A percentile compares a stretch with the other conserved stretches of the same genome.
Evolutionary conservation across 2,888 invertebrate species (phyloP).

Genomic region (Timema podura): DNA sequence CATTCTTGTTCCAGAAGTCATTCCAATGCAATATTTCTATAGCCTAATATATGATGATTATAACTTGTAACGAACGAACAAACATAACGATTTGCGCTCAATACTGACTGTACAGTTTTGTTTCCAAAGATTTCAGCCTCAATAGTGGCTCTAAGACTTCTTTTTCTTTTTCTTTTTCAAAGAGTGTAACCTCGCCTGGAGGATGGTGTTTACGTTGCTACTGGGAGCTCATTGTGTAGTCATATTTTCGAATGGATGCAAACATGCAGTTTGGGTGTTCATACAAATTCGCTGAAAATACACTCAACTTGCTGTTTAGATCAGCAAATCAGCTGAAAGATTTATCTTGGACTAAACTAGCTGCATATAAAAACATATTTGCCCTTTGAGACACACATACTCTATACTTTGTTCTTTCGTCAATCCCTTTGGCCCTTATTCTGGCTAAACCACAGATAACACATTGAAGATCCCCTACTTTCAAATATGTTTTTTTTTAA

Average conservation of each 20-base stretch:
- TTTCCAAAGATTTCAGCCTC: slow-evolving; percentile 5
- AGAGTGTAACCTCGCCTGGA: not conserved
- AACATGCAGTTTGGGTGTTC: not conserved
- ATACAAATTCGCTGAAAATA: not conserved
- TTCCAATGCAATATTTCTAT: not conserved
- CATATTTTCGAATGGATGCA: slow-evolving; percentile 4
- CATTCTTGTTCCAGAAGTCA: not conserved
- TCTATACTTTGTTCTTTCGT: not conserved
- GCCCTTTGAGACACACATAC: slow-evolving; percentile 7
- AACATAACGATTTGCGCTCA: not conserved
- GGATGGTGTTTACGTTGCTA: not conserved
- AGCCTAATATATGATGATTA: not conserved
- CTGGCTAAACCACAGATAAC: slow-evolving; percentile 1
- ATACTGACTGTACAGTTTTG: not conserved
- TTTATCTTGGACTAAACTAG: not conserved
- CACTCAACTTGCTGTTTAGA: not conserved
- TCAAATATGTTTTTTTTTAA: not conserved
- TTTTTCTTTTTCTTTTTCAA: slow-evolving; percentile 5
- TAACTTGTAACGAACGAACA: not conserved
- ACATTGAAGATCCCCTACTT: not conserved
- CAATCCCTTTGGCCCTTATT: not conserved
- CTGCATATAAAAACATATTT: slow-evolving; percentile 2
- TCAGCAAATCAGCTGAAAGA: not conserved
- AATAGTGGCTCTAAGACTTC: not conserved
- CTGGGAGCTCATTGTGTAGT: slow-evolving; percentile 1